phyloP scores from a whole-genome alignment of 1,140 invertebrate species.

The Acyrthosiphon pisum region DNA sequence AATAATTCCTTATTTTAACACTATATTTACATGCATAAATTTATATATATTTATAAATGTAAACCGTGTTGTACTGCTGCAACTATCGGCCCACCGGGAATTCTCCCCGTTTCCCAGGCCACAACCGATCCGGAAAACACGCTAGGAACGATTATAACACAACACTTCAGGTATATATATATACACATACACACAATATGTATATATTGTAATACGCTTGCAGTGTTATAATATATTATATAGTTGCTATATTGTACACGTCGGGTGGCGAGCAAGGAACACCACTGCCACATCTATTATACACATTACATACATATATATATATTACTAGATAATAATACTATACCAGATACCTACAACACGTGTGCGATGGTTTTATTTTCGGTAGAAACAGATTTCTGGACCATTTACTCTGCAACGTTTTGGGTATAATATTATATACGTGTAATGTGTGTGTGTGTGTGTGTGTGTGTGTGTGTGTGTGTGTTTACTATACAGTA shows the following conservation, averaged over 20 bases:
- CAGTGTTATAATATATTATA: background rate
- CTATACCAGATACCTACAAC: background rate
- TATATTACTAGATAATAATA: background rate
- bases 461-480: no score
- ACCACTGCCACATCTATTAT: background rate
- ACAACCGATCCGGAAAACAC: background rate
- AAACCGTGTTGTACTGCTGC: background rate
- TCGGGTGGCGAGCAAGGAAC: background rate
- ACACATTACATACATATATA: background rate
- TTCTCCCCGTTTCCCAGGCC: background rate
- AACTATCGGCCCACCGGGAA: background rate
- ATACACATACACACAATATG: background rate
- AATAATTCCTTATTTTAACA: background rate
- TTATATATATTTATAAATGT: background rate
- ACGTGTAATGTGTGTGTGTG: background rate
- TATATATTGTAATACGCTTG: background rate
- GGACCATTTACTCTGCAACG: conserved; percentile 18
- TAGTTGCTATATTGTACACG: background rate
- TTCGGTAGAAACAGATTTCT: conserved; percentile 21
- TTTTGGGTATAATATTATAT: background rate
- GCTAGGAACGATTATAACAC: background rate
- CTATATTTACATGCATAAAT: no score
- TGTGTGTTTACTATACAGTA: no score
- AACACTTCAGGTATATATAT: background rate
- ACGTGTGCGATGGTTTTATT: conserved; percentile 35